A percentile compares a stretch with the other conserved stretches of the same genome.
Conservation (phyloP, 1,140 invertebrate genomes). For the Eupristina koningsbergeri region DNA sequence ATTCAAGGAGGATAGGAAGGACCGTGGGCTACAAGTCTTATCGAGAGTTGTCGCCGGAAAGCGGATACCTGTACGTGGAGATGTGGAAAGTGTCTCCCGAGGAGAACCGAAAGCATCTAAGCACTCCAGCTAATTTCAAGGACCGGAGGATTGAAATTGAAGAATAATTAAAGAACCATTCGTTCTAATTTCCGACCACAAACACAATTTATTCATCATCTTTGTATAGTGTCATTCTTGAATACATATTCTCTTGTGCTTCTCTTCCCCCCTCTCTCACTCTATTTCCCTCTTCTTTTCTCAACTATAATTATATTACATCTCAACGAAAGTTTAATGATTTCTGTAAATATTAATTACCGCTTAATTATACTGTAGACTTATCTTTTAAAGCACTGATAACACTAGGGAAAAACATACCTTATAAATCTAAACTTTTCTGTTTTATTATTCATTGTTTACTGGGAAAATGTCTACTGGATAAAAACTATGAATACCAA, state of each 20-base stretch:
- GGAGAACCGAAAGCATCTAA: too few species aligned
- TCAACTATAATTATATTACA: too few species aligned
- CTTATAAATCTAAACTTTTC: not conserved
- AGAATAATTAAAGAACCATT: too few species aligned
- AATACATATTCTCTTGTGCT: too few species aligned
- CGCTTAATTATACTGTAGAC: too few species aligned
- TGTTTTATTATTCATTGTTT: not conserved
- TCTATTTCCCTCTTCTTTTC: too few species aligned
- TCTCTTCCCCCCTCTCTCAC: too few species aligned
- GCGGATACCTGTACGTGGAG: not conserved
- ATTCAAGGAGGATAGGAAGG: too few species aligned
- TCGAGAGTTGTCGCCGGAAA: not conserved
- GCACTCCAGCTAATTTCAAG: not conserved
- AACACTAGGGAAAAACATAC: not conserved
- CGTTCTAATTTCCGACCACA: not conserved
- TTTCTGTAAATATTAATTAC: not conserved
- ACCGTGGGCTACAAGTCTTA: too few species aligned
- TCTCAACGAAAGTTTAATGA: not conserved
- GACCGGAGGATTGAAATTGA: not conserved
- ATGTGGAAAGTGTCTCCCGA: not conserved
- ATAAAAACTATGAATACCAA: not conserved
- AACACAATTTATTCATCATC: not conserved
- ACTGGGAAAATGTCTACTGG: not conserved
- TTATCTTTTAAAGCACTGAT: not conserved
- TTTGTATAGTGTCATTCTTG: too few species aligned